Conservation (phyloP, 2,113 vertebrate genomes). For the Camelus bactrianus region DNA sequence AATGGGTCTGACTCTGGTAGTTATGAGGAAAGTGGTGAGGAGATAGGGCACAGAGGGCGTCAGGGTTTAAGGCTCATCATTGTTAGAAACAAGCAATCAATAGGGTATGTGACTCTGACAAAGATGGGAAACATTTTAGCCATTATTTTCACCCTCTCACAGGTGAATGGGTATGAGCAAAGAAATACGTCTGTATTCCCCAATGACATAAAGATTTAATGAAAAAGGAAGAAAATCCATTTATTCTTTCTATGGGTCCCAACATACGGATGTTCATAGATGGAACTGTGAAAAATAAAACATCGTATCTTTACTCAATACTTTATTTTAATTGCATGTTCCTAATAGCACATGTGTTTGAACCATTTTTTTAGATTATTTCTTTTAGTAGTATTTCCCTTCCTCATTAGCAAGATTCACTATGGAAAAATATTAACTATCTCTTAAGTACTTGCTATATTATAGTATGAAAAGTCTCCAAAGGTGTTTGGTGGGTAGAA, state of each 20-base stretch:
- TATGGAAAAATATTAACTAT: slow-evolving; percentile 7
- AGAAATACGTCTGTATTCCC: slow-evolving; percentile 9
- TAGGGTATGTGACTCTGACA: not conserved
- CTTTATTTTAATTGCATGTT: slow-evolving; percentile 57
- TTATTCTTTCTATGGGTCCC: slow-evolving; percentile 42
- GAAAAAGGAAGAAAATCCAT: slow-evolving; percentile 63
- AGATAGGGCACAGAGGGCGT: fast-evolving
- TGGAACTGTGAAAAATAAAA: slow-evolving; percentile 10
- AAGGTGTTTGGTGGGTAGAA: not conserved
- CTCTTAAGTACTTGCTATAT: slow-evolving; percentile 37
- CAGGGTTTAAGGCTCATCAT: not conserved
- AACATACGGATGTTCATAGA: not conserved
- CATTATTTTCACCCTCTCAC: not conserved
- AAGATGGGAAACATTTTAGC: not conserved
- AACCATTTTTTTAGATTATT: slow-evolving; percentile 35
- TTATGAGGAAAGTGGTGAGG: not conserved
- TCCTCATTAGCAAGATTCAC: not conserved
- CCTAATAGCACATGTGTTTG: slow-evolving; percentile 47
- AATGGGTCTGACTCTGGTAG: not conserved
- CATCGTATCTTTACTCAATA: not conserved
- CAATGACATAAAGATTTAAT: slow-evolving; percentile 65
- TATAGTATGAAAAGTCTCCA: not conserved
- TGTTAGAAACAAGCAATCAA: not conserved
- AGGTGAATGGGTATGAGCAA: not conserved
- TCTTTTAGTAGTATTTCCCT: not conserved